phyloP scores from a whole-genome alignment of 2,113 vertebrate genomes.

The Corythaixoides concolor region DNA sequence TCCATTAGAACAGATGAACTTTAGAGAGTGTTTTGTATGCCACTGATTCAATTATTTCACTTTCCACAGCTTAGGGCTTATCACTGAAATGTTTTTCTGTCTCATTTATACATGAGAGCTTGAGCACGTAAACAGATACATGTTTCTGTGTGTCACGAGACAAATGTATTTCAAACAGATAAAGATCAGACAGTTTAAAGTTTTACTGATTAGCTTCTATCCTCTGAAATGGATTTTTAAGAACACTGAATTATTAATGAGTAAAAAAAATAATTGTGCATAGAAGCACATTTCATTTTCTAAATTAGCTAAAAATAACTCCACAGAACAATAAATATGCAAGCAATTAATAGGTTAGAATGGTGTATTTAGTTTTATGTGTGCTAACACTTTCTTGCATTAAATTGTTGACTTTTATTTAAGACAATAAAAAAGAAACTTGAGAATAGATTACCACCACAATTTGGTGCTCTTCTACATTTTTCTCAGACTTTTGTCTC shows the following conservation, averaged over 20 bases:
- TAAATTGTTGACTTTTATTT: background rate
- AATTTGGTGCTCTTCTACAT: background rate
- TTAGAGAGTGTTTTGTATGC: background rate
- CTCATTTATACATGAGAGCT: background rate
- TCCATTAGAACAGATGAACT: background rate
- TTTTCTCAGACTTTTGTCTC: background rate
- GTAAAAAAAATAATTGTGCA: background rate
- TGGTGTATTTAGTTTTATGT: background rate
- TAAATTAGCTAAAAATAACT: background rate
- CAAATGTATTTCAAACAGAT: background rate
- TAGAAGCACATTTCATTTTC: background rate
- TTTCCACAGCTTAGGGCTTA: background rate
- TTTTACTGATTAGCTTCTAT: background rate
- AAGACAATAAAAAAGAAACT: background rate
- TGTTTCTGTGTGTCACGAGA: background rate
- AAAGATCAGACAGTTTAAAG: background rate
- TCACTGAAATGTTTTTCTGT: background rate
- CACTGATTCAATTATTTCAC: background rate
- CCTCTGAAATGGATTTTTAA: conserved; percentile 35
- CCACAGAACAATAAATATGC: background rate
- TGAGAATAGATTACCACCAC: background rate
- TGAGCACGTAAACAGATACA: background rate
- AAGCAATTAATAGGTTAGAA: background rate
- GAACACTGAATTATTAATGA: background rate
- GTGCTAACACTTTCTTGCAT: background rate